Conservation (phyloP, 1,140 invertebrate species). For the Dinothrombium tinctorium region DNA sequence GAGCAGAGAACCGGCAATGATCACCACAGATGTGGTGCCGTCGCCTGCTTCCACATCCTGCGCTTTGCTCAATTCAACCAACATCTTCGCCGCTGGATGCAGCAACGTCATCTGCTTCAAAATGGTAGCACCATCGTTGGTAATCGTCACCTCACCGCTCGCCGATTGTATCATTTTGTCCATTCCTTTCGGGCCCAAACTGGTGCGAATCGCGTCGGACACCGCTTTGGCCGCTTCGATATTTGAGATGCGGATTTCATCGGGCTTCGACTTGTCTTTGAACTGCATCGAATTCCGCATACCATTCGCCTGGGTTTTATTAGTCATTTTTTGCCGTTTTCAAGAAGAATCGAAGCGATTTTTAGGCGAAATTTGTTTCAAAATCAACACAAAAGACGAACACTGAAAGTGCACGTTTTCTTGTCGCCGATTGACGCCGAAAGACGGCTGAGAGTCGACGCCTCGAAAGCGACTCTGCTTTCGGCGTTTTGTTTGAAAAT, state of each 20-base stretch:
- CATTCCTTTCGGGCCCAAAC: conserved; percentile 94
- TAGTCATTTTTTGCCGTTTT: no score
- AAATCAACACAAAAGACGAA: no score
- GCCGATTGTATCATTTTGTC: conserved; percentile 99
- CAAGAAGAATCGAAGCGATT: no score
- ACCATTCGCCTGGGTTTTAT: no score
- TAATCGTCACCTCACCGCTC: conserved; percentile 97
- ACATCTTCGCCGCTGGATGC: conserved; percentile 98
- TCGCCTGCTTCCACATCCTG: conserved; percentile 98
- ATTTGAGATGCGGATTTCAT: conserved; percentile 79
- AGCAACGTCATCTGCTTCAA: conserved; percentile 96
- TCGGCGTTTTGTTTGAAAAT: no score
- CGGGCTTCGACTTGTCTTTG: conserved; percentile 62
- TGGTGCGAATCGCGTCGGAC: conserved; percentile 92
- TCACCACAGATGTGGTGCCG: conserved; percentile 91
- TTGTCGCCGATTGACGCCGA: no score
- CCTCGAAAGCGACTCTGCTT: no score
- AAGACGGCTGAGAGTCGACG: no score
- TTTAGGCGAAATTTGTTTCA: no score
- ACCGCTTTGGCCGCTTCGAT: conserved; percentile 97
- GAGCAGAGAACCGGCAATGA: conserved; percentile 78
- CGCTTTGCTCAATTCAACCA: conserved; percentile 91
- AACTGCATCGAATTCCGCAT: no score
- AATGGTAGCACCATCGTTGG: conserved; percentile 99
- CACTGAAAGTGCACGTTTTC: no score